Base-by-base conservation (phyloP, 2,797 vertebrate species). In the Anguilla obscura region DNA sequence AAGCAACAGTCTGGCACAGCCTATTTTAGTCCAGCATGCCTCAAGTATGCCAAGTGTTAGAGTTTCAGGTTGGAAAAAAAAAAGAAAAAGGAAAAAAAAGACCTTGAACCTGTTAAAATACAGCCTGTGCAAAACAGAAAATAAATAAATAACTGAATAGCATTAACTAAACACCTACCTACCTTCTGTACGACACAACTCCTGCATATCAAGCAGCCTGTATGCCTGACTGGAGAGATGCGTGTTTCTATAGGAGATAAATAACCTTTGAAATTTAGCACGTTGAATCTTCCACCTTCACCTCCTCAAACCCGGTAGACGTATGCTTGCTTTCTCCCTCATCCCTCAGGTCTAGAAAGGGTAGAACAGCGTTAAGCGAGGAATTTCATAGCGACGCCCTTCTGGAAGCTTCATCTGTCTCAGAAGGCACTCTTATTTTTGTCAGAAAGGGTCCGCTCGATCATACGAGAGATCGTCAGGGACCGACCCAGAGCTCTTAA, bases 161-260 rank as follows among this genome's bases (percentile, higher is more conserved):
- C 79, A 82, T 82, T 82, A 82, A 50, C 79, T 50, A 50, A 82
- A 82, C 79, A 50, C 79, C 79, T 82, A 82, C 79, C 79, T 50
- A 50, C 79, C 79, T 82, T 82, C 79, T 82, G 79, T 50, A 82
- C 40, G 6, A 10, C 79, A 82, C 79, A 21, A 50, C 79, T 82
- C 79, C 79, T 82, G 40, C 79, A 82, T 82, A 48, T 6, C 79
- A 50, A 82, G 9, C 18, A n/a, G 79, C 74, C 9, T 21, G 14
- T 18, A 76, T 40, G 30, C 36, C 79, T n/a, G 79, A 82, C 45
- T 48, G 79, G 40, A 50, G 79, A 50, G 16, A 50, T 8, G 5
- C 40, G 3, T 9, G 24, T 9, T 52, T 82, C 79, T n/a, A 82
- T 50, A 33, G 21, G 45, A 50, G 79, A 82, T 45, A n/a, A 18